phyloP scores from a whole-genome alignment of 1,140 invertebrate species.

The Drosophila hydei region DNA sequence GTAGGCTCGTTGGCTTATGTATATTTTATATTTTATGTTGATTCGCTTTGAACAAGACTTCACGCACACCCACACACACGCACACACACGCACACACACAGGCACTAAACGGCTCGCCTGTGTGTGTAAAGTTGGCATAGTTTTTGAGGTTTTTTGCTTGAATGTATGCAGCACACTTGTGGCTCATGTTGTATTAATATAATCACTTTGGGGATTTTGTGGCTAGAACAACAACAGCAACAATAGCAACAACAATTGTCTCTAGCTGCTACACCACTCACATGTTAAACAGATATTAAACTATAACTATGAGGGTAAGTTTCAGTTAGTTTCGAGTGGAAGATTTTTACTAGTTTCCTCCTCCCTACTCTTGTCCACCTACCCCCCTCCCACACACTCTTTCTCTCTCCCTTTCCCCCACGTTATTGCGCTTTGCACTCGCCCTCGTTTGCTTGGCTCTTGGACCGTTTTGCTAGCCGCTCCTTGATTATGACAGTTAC shows the following conservation, averaged over 20 bases:
- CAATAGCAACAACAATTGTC: constrained; percentile 24
- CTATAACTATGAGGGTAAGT: constrained; percentile 66
- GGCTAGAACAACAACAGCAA: constrained; percentile 32
- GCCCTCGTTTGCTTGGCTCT: constrained; percentile 7
- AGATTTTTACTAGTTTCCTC: constrained; percentile 43
- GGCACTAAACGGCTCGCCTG: constrained; percentile 22
- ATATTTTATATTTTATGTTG: constrained; percentile 48
- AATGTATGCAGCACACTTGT: constrained; percentile 77
- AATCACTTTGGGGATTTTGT: constrained; percentile 81
- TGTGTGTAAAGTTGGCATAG: constrained; percentile 58
- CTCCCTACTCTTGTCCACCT: neutral
- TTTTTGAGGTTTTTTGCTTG: constrained; percentile 57
- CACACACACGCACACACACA: constrained; percentile 6
- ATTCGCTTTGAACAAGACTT: constrained; percentile 34
- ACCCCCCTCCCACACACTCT: neutral
- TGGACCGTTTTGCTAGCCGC: constrained; percentile 42
- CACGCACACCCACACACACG: constrained; percentile 17
- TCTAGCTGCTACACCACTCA: constrained; percentile 45
- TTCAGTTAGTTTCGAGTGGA: constrained; percentile 29
- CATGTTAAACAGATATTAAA: constrained; percentile 82
- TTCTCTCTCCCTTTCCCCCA: constrained; percentile 1
- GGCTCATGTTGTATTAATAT: constrained; percentile 82
- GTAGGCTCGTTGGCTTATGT: constrained; percentile 37
- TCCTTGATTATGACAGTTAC: constrained; percentile 72
- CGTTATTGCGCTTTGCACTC: constrained; percentile 5